These are phyloP conservation scores for Herpetotheres cachinnans DNA, from an alignment of 2,113 vertebrate species.

Conservation along the genomic window DNA sequence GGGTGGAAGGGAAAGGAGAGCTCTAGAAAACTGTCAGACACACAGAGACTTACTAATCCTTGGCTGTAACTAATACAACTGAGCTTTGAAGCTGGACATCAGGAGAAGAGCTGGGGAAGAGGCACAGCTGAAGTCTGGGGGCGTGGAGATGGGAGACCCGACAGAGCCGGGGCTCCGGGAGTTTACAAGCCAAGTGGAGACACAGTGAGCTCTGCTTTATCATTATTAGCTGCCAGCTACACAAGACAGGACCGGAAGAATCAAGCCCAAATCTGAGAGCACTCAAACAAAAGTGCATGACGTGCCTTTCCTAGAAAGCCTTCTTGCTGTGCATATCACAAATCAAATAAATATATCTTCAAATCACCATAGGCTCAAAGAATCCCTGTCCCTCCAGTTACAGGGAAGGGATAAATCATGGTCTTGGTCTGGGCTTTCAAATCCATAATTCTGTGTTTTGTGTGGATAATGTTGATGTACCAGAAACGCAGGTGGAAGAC, in stretches of 20 bases:
- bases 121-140: neutral
- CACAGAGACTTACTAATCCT: neutral
- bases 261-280: neutral
- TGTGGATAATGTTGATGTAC: neutral
- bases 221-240: neutral
- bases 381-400: neutral
- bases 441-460: neutral
- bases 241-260: neutral
- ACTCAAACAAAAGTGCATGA: neutral
- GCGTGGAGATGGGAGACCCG: neutral
- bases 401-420: neutral
- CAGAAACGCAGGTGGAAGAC: neutral
- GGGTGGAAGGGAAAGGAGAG: neutral
- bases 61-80: neutral
- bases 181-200: neutral
- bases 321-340: neutral
- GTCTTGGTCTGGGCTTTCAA: neutral
- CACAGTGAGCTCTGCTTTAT: neutral
- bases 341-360: neutral
- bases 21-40: neutral
- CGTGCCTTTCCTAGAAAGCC: neutral
- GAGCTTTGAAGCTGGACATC: neutral
- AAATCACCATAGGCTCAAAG: neutral
- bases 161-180: neutral
- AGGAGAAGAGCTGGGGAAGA: neutral